Evolutionary conservation across 1,140 invertebrate genomes (phyloP).

Genomic region (Drosophila mayri): DNA sequence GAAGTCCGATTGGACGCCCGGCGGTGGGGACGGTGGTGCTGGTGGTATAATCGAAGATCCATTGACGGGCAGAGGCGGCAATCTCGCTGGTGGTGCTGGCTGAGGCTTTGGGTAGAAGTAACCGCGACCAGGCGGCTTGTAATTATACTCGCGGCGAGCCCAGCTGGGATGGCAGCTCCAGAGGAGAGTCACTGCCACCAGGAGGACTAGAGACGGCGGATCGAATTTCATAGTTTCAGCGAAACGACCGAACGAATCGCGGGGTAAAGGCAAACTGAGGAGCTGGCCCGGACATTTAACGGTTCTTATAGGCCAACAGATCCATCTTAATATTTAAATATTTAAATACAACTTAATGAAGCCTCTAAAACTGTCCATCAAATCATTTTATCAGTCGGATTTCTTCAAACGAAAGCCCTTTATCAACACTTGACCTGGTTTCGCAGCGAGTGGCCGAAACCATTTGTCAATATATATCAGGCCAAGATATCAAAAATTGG

Average conservation of each 20-base stretch:
- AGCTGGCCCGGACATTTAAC: conserved; percentile 31
- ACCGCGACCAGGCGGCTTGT: conserved; percentile 47
- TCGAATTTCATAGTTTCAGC: conserved; percentile 55
- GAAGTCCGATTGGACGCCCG: conserved; percentile 74
- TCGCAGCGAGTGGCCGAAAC: conserved; percentile 31
- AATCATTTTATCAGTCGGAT: conserved; percentile 55
- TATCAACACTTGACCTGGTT: conserved; percentile 62
- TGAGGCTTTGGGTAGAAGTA: conserved; percentile 65
- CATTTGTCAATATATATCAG: conserved; percentile 70
- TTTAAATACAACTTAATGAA: conserved; percentile 50
- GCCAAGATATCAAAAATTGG: conserved; percentile 25
- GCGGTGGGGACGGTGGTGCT: conserved; percentile 1
- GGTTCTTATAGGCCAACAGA: conserved; percentile 66
- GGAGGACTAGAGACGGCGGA: conserved; percentile 13
- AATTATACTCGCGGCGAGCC: conserved; percentile 27
- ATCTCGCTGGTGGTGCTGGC: conserved; percentile 22
- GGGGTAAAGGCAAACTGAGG: conserved; percentile 55
- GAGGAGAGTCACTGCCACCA: conserved; percentile 30
- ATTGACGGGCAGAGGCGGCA: conserved; percentile 38
- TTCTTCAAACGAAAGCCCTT: conserved; percentile 56
- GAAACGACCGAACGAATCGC: conserved; percentile 62
- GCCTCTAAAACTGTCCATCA: conserved; percentile 62
- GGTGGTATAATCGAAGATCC: neutral
- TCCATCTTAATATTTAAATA: conserved; percentile 31
- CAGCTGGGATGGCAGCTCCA: conserved; percentile 16